phyloP scores from a whole-genome alignment of 2,797 vertebrate species.

The Intellagama lesueurii region DNA sequence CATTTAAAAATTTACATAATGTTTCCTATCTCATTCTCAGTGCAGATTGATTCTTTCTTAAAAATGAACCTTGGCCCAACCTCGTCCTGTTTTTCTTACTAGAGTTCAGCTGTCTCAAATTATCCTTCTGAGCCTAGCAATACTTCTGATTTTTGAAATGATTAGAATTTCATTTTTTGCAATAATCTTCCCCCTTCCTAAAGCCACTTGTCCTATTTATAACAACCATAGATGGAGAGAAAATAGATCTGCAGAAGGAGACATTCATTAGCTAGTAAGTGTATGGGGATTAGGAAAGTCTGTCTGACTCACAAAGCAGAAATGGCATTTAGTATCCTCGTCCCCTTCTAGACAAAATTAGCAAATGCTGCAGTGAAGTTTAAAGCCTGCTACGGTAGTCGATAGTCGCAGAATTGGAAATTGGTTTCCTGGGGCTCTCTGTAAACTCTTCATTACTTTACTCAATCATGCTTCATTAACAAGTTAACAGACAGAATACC shows the following conservation, averaged over 20 bases:
- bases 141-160: conserved; percentile 69
- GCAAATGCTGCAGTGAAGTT: conserved; percentile 76
- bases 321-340: conserved; percentile 78
- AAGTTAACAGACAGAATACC: conserved; percentile 89
- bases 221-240: conserved; percentile 68
- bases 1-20: too few relatives aligned
- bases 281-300: conserved; percentile 71
- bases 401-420: conserved; percentile 84
- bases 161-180: conserved; percentile 72
- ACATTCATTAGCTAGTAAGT: conserved; percentile 73
- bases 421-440: conserved; percentile 87
- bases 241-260: conserved; percentile 69
- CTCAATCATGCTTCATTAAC: conserved; percentile 88
- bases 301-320: conserved; percentile 74
- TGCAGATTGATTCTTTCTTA: conserved; percentile 6
- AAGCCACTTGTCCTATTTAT: conserved; percentile 68
- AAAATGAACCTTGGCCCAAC: conserved; percentile 52
- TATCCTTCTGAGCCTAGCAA: conserved; percentile 52
- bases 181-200: conserved; percentile 49
- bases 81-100: conserved; percentile 39
- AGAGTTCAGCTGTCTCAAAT: conserved; percentile 60
- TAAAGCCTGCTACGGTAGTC: conserved; percentile 75
- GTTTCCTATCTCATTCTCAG: conserved; percentile 2
- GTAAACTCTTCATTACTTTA: conserved; percentile 90
- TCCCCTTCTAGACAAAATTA: conserved; percentile 81